These are phyloP conservation scores for Neuroscelio doddi DNA, from an alignment of 2,888 invertebrate genomes.

Conservation along the genomic window DNA sequence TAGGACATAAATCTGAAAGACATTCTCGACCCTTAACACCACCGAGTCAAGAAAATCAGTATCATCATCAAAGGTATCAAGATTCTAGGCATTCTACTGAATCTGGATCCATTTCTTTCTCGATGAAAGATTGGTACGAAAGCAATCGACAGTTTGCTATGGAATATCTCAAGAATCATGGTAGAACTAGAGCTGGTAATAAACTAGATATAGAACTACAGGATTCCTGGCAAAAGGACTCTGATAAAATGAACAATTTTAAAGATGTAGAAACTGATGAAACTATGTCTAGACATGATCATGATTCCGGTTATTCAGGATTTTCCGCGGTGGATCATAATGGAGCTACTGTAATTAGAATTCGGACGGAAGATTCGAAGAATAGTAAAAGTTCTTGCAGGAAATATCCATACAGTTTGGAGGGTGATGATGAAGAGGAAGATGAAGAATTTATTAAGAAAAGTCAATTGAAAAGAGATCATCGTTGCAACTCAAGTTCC, in stretches of 20 bases:
- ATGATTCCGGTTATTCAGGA: slow-evolving; percentile 18
- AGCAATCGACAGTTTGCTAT: slow-evolving; percentile 54
- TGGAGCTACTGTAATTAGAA: slow-evolving; percentile 61
- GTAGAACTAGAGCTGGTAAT: slow-evolving; percentile 41
- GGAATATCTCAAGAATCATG: slow-evolving; percentile 56
- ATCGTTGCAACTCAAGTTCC: slow-evolving; percentile 40
- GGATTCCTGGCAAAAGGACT: slow-evolving; percentile 21
- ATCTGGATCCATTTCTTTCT: slow-evolving; percentile 37
- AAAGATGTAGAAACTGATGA: not conserved
- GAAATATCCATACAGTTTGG: slow-evolving; percentile 45
- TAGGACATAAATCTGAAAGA: slow-evolving; percentile 46
- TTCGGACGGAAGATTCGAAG: slow-evolving; percentile 52
- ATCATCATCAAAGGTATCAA: not conserved
- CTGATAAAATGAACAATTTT: not conserved
- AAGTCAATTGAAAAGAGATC: slow-evolving; percentile 27
- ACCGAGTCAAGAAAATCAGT: slow-evolving; percentile 34
- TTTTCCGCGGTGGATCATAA: slow-evolving; percentile 57
- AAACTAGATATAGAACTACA: slow-evolving; percentile 29
- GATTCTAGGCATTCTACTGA: slow-evolving; percentile 11
- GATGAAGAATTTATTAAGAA: slow-evolving; percentile 49
- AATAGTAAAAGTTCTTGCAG: slow-evolving; percentile 23
- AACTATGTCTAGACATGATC: slow-evolving; percentile 1
- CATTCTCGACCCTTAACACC: slow-evolving; percentile 64
- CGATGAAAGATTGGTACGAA: slow-evolving; percentile 58
- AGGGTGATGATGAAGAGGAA: slow-evolving; percentile 50